phyloP scores from a whole-genome alignment of 1,140 invertebrate genomes.

The Orius insidiosus region DNA sequence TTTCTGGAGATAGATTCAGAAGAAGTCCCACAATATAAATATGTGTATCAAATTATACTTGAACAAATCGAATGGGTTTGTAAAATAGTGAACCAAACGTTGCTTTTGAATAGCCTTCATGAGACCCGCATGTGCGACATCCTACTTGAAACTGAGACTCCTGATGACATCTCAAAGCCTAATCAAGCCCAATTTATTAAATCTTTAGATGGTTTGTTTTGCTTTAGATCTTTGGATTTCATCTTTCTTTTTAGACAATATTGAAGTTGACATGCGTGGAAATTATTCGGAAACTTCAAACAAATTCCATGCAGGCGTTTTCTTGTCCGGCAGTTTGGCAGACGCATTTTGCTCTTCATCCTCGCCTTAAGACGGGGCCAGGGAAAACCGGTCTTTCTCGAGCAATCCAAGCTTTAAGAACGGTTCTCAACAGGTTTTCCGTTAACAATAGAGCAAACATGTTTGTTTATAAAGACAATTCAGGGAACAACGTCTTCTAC shows the following conservation, averaged over 20 bases:
- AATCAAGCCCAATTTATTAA: conserved; percentile 1
- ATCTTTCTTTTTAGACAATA: conserved; percentile 3
- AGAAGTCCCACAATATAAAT: conserved; percentile 32
- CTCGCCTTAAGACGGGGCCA: conserved; percentile 46
- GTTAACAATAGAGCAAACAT: conserved; percentile 62
- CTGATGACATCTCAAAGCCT: conserved; percentile 27
- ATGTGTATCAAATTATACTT: conserved; percentile 34
- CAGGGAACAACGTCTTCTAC: conserved; percentile 54
- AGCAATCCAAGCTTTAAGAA: conserved; percentile 43
- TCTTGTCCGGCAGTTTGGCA: conserved; percentile 57
- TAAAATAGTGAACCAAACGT: conserved; percentile 51
- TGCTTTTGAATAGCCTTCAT: conserved; percentile 50
- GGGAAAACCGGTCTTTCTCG: conserved; percentile 39
- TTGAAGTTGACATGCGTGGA: conserved; percentile 7
- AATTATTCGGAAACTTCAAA: conserved; percentile 2
- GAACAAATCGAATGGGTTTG: conserved; percentile 40
- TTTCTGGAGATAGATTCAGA: conserved; percentile 34
- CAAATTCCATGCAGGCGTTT: conserved; percentile 46
- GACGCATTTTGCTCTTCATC: conserved; percentile 50
- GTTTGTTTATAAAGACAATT: conserved; percentile 58
- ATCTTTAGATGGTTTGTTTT: conserved; percentile 4
- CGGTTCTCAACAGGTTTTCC: conserved; percentile 50
- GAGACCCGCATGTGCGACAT: conserved; percentile 50
- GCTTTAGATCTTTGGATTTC: neutral
- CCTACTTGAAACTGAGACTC: conserved; percentile 48